Conservation (phyloP, 1,140 invertebrate species). For the Lamellibrachia luymesi region DNA sequence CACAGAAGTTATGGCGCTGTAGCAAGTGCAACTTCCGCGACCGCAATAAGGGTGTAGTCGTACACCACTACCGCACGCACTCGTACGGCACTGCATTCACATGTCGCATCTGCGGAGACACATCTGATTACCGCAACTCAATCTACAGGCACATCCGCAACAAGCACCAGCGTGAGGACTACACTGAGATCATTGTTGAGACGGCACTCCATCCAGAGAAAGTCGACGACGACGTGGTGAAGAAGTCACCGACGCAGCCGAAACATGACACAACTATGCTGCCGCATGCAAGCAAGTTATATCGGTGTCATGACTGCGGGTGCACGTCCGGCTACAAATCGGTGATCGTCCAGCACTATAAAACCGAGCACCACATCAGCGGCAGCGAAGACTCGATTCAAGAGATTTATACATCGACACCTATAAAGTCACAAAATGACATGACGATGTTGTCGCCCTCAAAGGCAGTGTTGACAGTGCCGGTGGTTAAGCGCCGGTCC, state of each 20-base stretch:
- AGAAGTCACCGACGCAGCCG: background rate
- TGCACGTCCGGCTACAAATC: background rate
- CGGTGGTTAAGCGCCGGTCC: background rate
- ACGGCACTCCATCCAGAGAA: background rate
- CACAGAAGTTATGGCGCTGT: constrained; percentile 42
- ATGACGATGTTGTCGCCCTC: constrained; percentile 60
- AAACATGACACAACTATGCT: background rate
- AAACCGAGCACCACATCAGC: constrained; percentile 23
- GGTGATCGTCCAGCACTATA: background rate
- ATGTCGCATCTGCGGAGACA: background rate
- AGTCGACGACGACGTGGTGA: background rate
- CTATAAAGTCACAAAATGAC: constrained; percentile 71
- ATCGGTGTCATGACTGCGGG: background rate
- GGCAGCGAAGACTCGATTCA: background rate
- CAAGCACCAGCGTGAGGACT: background rate
- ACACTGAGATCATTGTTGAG: background rate
- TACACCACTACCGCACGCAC: constrained; percentile 7
- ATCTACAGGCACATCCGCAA: background rate
- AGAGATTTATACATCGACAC: constrained; percentile 64
- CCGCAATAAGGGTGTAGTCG: constrained; percentile 12
- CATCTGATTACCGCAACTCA: background rate
- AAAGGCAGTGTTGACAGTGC: constrained; percentile 15
- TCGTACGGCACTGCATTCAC: background rate
- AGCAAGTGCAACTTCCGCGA: constrained; percentile 40
- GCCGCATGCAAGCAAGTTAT: background rate